Conservation (phyloP, 2,888 invertebrate genomes). For the Epinotia nisella region DNA sequence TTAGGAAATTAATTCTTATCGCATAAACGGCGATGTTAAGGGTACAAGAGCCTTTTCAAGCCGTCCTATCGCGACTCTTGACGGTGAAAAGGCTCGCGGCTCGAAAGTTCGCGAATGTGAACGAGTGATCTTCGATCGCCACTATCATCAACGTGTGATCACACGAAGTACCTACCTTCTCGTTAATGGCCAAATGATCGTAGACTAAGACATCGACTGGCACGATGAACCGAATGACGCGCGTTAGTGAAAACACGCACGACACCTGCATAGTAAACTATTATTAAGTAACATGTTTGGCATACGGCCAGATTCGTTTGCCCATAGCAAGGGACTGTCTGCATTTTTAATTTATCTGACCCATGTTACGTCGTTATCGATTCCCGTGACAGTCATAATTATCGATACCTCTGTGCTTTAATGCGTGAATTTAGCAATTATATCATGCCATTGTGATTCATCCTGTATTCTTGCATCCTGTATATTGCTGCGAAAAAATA, state of each 20-base stretch:
- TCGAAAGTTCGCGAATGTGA: slow-evolving; percentile 1
- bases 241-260: slow-evolving; percentile 41
- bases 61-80: not conserved
- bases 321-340: slow-evolving; percentile 31
- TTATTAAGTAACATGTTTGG: slow-evolving; percentile 45
- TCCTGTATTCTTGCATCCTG: too few species aligned
- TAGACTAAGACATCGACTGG: slow-evolving; percentile 21
- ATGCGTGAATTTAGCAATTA: not conserved
- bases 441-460: not conserved
- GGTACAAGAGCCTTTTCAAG: not conserved
- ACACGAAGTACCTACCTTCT: too few species aligned
- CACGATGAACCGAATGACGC: slow-evolving; percentile 42
- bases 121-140: not conserved
- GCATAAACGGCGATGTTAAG: not conserved
- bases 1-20: not conserved
- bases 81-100: not conserved
- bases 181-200: slow-evolving; percentile 1
- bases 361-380: not conserved
- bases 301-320: slow-evolving; percentile 32
- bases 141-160: not conserved
- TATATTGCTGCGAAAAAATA: not conserved
- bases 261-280: slow-evolving; percentile 45
- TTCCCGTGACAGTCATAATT: not conserved
- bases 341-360: slow-evolving; percentile 9
- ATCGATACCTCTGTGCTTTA: not conserved